Evolutionary conservation across 2,888 invertebrate genomes (phyloP).

Genomic region (Caenorhabditis uteleia): DNA sequence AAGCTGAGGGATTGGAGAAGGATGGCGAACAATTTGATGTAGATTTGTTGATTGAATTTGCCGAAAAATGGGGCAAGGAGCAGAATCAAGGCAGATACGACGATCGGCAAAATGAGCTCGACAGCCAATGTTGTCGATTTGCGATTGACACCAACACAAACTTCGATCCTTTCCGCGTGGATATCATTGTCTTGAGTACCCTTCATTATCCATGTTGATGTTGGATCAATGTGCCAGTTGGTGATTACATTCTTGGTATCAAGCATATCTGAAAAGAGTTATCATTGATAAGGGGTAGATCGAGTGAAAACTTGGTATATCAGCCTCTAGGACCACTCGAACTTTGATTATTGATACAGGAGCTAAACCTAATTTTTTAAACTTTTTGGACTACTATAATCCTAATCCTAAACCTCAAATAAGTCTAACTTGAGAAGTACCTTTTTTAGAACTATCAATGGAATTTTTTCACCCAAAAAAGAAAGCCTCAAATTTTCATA

Average conservation of each 20-base stretch:
- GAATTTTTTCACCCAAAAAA: constrained; percentile 1
- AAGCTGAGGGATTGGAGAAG: constrained; percentile 65
- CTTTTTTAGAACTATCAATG: too few relatives aligned
- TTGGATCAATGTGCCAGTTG: constrained; percentile 57
- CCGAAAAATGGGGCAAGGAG: constrained; percentile 64
- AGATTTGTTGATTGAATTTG: constrained; percentile 59
- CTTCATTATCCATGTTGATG: constrained; percentile 50
- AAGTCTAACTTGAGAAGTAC: too few relatives aligned
- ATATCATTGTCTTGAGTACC: constrained; percentile 49
- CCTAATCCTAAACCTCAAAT: too few relatives aligned
- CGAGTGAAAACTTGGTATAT: too few relatives aligned
- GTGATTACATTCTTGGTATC: constrained; percentile 44
- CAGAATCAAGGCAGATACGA: constrained; percentile 59
- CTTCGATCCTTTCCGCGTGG: constrained; percentile 53
- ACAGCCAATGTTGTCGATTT: constrained; percentile 59
- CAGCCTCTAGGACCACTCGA: too few relatives aligned
- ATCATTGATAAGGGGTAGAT: too few relatives aligned
- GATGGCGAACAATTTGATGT: constrained; percentile 65
- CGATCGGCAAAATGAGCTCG: constrained; percentile 61
- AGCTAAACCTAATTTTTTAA: too few relatives aligned
- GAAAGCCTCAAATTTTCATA: too few relatives aligned
- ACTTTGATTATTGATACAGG: too few relatives aligned
- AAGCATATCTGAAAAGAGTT: constrained; percentile 43
- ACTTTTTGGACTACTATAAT: too few relatives aligned
- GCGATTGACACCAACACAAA: constrained; percentile 57